A percentile compares a stretch with the other conserved stretches of the same genome.
Evolutionary conservation across 2,888 invertebrate species (phyloP).

Genomic region (Oxyteleia sp.): DNA sequence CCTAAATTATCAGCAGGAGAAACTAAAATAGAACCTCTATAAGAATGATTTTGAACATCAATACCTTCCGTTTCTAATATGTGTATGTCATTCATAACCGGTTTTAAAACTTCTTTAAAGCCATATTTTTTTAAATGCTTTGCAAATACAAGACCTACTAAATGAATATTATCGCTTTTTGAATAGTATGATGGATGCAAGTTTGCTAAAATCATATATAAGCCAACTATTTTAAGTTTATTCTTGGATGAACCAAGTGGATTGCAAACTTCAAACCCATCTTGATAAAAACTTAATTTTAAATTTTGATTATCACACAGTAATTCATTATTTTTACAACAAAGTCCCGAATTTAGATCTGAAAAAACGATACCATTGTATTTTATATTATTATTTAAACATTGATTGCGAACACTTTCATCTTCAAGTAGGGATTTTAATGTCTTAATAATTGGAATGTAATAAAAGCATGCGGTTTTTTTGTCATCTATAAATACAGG

Average conservation of each 20-base stretch:
- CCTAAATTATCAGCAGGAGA: slow-evolving; percentile 35
- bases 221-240: slow-evolving; percentile 21
- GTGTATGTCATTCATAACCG: slow-evolving; percentile 20
- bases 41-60: not conserved
- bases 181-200: slow-evolving; percentile 34
- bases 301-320: slow-evolving; percentile 5
- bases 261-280: slow-evolving; percentile 37
- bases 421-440: slow-evolving; percentile 7
- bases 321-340: slow-evolving; percentile 32
- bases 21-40: slow-evolving; percentile 34
- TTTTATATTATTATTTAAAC: slow-evolving; percentile 2
- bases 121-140: slow-evolving; percentile 32
- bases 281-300: slow-evolving; percentile 32
- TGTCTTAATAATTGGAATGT: slow-evolving; percentile 23
- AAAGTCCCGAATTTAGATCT: slow-evolving; percentile 36
- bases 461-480: slow-evolving; percentile 10
- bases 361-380: slow-evolving; percentile 23
- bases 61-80: slow-evolving; percentile 28
- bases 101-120: slow-evolving; percentile 13
- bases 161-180: slow-evolving; percentile 27
- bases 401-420: not conserved
- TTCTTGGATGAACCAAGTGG: slow-evolving; percentile 30
- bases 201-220: slow-evolving; percentile 32
- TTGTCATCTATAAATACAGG: slow-evolving; percentile 1
- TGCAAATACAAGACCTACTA: slow-evolving; percentile 24